Evolutionary conservation across 2,888 invertebrate species (phyloP).

Genomic region (Leptothorax acervorum): DNA sequence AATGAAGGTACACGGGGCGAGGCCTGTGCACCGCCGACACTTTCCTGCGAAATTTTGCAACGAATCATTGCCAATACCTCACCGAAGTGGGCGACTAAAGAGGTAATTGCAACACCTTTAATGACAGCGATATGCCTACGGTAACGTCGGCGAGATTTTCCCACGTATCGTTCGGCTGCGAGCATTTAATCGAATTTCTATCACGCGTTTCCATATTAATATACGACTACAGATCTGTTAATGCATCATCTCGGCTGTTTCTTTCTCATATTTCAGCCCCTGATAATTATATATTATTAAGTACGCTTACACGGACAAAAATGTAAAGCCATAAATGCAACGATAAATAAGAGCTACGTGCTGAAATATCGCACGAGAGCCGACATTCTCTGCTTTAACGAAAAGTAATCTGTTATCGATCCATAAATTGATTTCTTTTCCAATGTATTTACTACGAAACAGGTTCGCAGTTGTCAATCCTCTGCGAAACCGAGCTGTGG

Average conservation of each 20-base stretch:
- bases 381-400: neutral
- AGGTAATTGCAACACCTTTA: conserved; percentile 67
- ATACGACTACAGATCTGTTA: neutral
- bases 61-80: conserved; percentile 68
- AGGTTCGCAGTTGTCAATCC: neutral
- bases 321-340: conserved; percentile 1
- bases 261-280: neutral
- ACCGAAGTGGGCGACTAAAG: conserved; percentile 68
- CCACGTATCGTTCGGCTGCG: conserved; percentile 31
- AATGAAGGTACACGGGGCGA: neutral
- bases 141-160: conserved; percentile 57
- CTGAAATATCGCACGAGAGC: neutral
- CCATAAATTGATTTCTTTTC: conserved; percentile 15
- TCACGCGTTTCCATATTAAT: neutral
- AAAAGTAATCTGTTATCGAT: neutral
- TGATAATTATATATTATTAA: conserved; percentile 12
- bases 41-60: conserved; percentile 73
- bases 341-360: neutral
- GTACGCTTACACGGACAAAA: neutral
- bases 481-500: neutral
- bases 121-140: conserved; percentile 46
- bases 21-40: conserved; percentile 67
- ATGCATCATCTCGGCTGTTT: neutral
- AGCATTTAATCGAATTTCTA: conserved; percentile 32
- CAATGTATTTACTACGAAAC: neutral